Percentiles rank a stretch among this genome's conserved stretches.
phyloP scores from a whole-genome alignment of 92 coral and sea anemone species.

The Epizoanthus illoricatus region DNA sequence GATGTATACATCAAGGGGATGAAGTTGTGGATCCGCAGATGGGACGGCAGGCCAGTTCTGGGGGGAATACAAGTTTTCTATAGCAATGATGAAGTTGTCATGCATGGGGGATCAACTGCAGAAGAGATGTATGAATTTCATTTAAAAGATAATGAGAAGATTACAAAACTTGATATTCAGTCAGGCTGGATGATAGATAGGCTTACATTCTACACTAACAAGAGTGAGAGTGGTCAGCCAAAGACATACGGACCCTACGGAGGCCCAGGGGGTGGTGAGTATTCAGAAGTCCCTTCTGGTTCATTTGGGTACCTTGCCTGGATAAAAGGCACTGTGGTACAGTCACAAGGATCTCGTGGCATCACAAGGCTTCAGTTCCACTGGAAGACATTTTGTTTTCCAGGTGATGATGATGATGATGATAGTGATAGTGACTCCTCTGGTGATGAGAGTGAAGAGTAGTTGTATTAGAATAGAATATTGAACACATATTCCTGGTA shows the following conservation, averaged over 20 bases:
- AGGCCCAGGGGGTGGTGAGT: constrained; percentile 65
- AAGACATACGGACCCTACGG: constrained; percentile 76
- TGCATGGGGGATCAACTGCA: constrained; percentile 68
- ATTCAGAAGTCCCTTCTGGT: constrained; percentile 55
- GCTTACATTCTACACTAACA: constrained; percentile 70
- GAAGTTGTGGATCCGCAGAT: constrained; percentile 86
- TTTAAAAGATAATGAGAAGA: constrained; percentile 72
- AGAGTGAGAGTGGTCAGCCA: constrained; percentile 44
- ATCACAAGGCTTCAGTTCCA: constrained; percentile 74
- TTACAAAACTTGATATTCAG: constrained; percentile 60
- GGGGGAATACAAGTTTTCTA: constrained; percentile 80
- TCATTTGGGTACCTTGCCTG: constrained; percentile 62
- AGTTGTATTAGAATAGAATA: no score
- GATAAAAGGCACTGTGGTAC: constrained; percentile 70
- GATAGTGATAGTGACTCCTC: no score
- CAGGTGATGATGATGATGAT: constrained; percentile 43
- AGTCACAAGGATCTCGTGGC: constrained; percentile 71
- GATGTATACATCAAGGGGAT: constrained; percentile 68
- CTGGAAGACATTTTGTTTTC: constrained; percentile 67
- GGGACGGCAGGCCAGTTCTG: constrained; percentile 86
- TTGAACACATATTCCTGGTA: no score
- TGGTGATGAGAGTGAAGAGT: no score
- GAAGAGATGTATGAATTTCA: constrained; percentile 65
- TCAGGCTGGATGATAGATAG: constrained; percentile 86
- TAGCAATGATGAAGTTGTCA: constrained; percentile 51